Evolutionary conservation across 1,140 invertebrate genomes (phyloP), one percentile per base, ranked within the genome.

Genomic region (Eupristina koningsbergeri): DNA sequence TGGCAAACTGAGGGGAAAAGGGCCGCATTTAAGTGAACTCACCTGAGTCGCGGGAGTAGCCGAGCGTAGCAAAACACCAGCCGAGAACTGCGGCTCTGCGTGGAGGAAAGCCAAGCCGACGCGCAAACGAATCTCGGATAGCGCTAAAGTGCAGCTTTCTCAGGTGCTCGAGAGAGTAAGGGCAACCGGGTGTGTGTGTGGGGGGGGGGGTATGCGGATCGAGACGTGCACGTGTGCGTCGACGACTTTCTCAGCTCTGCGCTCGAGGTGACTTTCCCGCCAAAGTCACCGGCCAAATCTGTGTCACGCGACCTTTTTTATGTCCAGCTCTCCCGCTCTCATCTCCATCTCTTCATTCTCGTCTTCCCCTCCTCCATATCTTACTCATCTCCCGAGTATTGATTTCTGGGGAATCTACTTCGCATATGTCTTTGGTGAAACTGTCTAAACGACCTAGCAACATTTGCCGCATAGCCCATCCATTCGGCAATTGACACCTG

Each of bases 51-150:
- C n/a, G n/a, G n/a, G n/a, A n/a, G 47, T 15, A 9, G 47, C 13
- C 9, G 47, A 50, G 47, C 47, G 47, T 17, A 50, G 17, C 63
- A 29, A 67, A 69, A 71, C 64, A 47, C 76, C 31, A 76, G 71
- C 1, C 77, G 80, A 67, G 22, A 75, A 34, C 19, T 15, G 82
- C 61, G 77, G 85, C n/a, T n/a, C n/a, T n/a, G 47, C 47, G 47
- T 17, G 17, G 17, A 29, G 41, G 58, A 69, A 71, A 45, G 47
- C 76, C 31, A 76, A n/a, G 71, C 1, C 77, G 80, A 67, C 19
- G 82, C 61, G 77, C 83, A 58, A 58, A 58, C 53, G 26, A 58
- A 58, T 26, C 84, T 86, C 77, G 61, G 79, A 77, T 63, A 71
- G 7, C 63, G 29, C 1, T 31, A 17, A 19, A 34, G 17, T 64